Evolutionary conservation across 2,797 vertebrate genomes (phyloP), one percentile per base, ranked within the genome.

Genomic region (Tangara arthus): DNA sequence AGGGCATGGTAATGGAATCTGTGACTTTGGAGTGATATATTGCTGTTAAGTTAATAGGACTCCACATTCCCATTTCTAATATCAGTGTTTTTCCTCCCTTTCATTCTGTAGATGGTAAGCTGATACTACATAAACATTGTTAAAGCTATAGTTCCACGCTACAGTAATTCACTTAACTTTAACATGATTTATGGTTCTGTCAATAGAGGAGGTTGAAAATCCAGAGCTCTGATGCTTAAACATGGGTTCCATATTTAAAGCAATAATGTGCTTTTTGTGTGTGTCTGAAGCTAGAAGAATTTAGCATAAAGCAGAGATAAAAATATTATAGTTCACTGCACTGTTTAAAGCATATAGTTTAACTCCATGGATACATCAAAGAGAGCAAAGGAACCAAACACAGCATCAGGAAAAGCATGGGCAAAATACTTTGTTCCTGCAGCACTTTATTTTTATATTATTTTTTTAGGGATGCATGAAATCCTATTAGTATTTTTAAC

Each of bases 151-250:
- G 97, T 97, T 98, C 98, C 96, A 98, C 98, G 98, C 98, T 98
- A 98, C 98, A 98, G 98, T 98, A 99, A 98, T 99, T 99, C 98
- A 99, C 98, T 99, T 98, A 99, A 98, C 98, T 98, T 98, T 97
- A 98, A 98, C 97, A 96, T 99, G 98, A 99, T 99, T 99, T 99
- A 99, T 98, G 98, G 97, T 98, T 98, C 98, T 99, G 98, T 98
- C 98, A 98, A 98, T 98, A 98, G 97, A 95, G 97, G 98, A 98
- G 97, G 98, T 97, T 97, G 95, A 97, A 98, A 98, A 97, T 96
- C 94, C 96, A 96, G 97, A 97, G 96, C 93, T 96, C 96, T 93
- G 82, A 96, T 95, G 92, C 97, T 96, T 97, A 97, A 96, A 97
- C 97, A 97, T 97, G 96, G 97, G 96, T 95, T 95, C 97, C 97